Evolutionary conservation across 2,888 invertebrate genomes (phyloP).

Genomic region (Griposia aprilina): DNA sequence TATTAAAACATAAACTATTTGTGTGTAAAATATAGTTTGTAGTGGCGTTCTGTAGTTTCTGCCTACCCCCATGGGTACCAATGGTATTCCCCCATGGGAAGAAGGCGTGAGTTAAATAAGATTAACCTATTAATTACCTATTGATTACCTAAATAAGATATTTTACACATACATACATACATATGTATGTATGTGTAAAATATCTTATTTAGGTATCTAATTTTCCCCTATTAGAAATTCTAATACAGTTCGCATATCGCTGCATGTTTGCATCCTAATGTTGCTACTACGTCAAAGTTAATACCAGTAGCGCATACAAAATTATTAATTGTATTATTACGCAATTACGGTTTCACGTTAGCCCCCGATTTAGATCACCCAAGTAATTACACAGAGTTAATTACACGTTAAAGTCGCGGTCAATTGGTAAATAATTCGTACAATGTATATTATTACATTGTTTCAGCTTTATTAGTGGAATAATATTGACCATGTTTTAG

Average conservation of each 20-base stretch:
- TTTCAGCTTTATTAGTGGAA: slow-evolving; percentile 12
- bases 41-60: too few species aligned
- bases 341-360: slow-evolving; percentile 53
- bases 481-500: slow-evolving; percentile 2
- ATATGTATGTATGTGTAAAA: too few species aligned
- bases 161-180: too few species aligned
- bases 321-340: slow-evolving; percentile 62
- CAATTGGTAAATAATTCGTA: slow-evolving; percentile 53
- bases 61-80: too few species aligned
- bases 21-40: not conserved
- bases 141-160: too few species aligned
- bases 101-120: too few species aligned
- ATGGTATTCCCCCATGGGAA: too few species aligned
- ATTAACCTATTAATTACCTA: too few species aligned
- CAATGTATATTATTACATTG: slow-evolving; percentile 38
- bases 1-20: not conserved
- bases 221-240: slow-evolving; percentile 39
- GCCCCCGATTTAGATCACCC: slow-evolving; percentile 56
- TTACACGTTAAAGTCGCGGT: slow-evolving; percentile 56
- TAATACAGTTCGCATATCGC: slow-evolving; percentile 6
- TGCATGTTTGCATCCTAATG: slow-evolving; percentile 41
- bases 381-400: slow-evolving; percentile 59
- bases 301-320: slow-evolving; percentile 55
- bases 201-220: slow-evolving; percentile 6
- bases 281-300: slow-evolving; percentile 52